Evolutionary conservation across 2,113 vertebrate genomes (phyloP).

Genomic region (Paraplagusia blochii): DNA sequence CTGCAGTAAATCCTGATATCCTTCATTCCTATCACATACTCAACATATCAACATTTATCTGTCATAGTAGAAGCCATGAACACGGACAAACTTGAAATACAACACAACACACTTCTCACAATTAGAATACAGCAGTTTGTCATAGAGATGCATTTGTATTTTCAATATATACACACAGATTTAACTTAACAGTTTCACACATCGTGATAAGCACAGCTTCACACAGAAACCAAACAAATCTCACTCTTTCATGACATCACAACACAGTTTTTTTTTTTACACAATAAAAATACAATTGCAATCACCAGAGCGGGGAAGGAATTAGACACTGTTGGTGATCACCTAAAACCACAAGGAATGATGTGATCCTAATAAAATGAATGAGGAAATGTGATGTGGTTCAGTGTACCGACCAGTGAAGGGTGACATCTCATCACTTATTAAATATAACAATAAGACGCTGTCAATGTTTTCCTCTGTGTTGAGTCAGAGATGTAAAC

Average conservation of each 20-base stretch:
- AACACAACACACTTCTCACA: constrained; percentile 39
- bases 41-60: constrained; percentile 14
- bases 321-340: constrained; percentile 24
- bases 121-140: constrained; percentile 52
- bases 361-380: constrained; percentile 29
- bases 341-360: constrained; percentile 45
- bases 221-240: constrained; percentile 35
- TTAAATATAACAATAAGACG: background rate
- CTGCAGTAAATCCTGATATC: constrained; percentile 10
- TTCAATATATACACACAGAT: constrained; percentile 72
- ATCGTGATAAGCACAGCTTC: constrained; percentile 48
- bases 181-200: constrained; percentile 66
- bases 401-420: constrained; percentile 16
- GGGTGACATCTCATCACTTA: background rate
- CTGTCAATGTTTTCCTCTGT: constrained; percentile 10
- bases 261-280: constrained; percentile 13
- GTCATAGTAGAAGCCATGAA: constrained; percentile 25
- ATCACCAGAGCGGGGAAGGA: constrained; percentile 24
- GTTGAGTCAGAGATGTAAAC: constrained; percentile 30
- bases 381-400: constrained; percentile 26
- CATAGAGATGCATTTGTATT: constrained; percentile 48
- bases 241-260: constrained; percentile 40
- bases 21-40: constrained; percentile 20
- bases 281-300: constrained; percentile 45
- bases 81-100: constrained; percentile 17